Base-by-base conservation (phyloP, 1,140 invertebrate species). In the Sogatella furcifera region DNA sequence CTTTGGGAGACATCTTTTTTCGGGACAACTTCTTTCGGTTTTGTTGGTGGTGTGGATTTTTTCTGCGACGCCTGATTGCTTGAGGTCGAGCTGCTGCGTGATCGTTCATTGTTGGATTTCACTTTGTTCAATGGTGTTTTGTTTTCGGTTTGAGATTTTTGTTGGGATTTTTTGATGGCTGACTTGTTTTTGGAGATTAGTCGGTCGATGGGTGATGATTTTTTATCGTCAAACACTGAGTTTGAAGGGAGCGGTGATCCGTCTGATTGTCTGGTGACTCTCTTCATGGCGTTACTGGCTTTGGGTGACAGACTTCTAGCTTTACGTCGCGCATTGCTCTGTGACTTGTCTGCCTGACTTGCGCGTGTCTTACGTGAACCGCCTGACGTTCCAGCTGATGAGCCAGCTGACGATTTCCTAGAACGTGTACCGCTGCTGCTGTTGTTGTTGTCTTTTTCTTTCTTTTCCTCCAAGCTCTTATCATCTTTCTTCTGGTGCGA, bases 181-280 rank as follows among this genome's bases (percentile, higher is more conserved):
- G 46, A 52, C 54, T 41, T 60, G 34, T 60, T 60, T 49, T 52
- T 60, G 6, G 58, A 60, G 6, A 60, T 60, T 34, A 60, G 19
- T 53, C 34, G 52, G 52, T 60, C 58, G 24, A 60, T 60, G 21
- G 54, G 34, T 41, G 58, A 53, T 4, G 58, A 52, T 15, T 53
- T 60, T 6, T 34, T 53, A 14, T 60, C 54, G 13, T 53, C 21
- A 15, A 60, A 60, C 41, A 19, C 46, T 11, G 46, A 49, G 46
- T 49, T 49, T 13, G 34, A 38, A 10, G 34, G 34, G 9, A 38
- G 34, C 34, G 21, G 46, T 2, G 21, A 49, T 14, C 17, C 43
- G 9, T 44, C 43, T 9, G 46, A 19, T 17, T 49, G 46, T 15
- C 46, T 8, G 8, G 46, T 49, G 15, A 17, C 17, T 17, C 46